Conservation (phyloP, 2,797 vertebrate genomes). For the Eulemur rubriventer region DNA sequence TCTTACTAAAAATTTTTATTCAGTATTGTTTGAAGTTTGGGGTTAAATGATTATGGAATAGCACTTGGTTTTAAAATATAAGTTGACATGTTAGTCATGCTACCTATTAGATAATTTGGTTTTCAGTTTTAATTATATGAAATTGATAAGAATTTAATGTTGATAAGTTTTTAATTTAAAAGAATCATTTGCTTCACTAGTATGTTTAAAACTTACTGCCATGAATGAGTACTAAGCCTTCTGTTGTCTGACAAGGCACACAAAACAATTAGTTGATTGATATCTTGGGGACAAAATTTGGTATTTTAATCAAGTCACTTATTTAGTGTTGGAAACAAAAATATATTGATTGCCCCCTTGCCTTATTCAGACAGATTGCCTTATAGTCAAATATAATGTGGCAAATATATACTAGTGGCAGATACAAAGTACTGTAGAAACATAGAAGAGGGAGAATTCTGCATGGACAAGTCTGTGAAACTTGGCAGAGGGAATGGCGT, state of each 20-base stretch:
- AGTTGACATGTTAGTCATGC: not conserved
- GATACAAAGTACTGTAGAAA: not conserved
- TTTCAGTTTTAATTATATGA: constrained; percentile 42
- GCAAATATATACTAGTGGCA: not conserved
- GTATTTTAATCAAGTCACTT: not conserved
- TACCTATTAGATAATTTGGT: not conserved
- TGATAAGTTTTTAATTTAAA: not conserved
- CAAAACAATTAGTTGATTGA: not conserved
- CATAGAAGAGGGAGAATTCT: not conserved
- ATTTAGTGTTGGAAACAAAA: not conserved
- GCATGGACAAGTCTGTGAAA: not conserved
- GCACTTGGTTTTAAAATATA: constrained; percentile 39
- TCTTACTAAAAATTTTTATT: not conserved
- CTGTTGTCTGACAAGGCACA: not conserved
- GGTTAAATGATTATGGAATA: not conserved
- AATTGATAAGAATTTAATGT: constrained; percentile 4
- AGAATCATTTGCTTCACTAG: constrained; percentile 7
- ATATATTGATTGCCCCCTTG: not conserved
- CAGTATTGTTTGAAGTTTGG: constrained; percentile 16
- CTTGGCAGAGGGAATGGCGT: not conserved
- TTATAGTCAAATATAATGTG: not conserved
- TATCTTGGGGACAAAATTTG: constrained; percentile 28
- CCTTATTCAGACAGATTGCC: not conserved
- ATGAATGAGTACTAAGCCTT: not conserved
- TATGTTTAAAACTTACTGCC: constrained; percentile 29